phyloP scores from a whole-genome alignment of 2,888 invertebrate genomes.

The Yponomeuta malinellus region DNA sequence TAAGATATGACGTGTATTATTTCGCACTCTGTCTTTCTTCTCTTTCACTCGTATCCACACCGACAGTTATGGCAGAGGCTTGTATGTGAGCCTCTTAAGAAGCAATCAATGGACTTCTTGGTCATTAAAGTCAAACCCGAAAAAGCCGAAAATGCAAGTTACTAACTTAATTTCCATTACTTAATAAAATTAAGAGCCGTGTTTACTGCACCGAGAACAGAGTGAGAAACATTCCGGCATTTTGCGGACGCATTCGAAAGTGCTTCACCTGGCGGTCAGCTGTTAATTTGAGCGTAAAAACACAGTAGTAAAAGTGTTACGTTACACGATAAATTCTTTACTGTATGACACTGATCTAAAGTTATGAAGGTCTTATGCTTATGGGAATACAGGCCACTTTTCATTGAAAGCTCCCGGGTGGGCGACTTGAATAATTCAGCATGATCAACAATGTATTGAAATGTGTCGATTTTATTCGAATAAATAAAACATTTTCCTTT shows the following conservation, averaged over 20 bases:
- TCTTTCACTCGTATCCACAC: no score
- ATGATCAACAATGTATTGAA: background rate
- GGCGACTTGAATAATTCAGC: slow-evolving; percentile 9
- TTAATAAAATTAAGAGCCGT: background rate
- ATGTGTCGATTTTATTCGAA: slow-evolving; percentile 6
- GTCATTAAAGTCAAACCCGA: background rate
- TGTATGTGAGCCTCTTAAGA: no score
- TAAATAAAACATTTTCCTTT: slow-evolving; percentile 5
- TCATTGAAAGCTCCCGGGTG: background rate
- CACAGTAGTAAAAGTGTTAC: background rate
- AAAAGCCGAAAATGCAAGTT: background rate
- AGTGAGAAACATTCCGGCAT: background rate
- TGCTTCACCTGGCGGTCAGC: background rate
- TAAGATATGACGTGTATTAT: no score
- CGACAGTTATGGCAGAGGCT: no score
- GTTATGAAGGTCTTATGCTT: background rate
- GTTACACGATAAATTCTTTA: background rate
- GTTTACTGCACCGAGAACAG: background rate
- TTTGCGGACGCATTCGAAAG: background rate
- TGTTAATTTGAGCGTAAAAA: background rate
- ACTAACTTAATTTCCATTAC: background rate
- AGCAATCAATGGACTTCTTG: no score
- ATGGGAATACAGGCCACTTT: background rate
- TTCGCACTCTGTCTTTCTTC: no score
- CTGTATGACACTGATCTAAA: background rate